Conservation (phyloP, 1,140 invertebrate species). For the Drosophila truncata region DNA sequence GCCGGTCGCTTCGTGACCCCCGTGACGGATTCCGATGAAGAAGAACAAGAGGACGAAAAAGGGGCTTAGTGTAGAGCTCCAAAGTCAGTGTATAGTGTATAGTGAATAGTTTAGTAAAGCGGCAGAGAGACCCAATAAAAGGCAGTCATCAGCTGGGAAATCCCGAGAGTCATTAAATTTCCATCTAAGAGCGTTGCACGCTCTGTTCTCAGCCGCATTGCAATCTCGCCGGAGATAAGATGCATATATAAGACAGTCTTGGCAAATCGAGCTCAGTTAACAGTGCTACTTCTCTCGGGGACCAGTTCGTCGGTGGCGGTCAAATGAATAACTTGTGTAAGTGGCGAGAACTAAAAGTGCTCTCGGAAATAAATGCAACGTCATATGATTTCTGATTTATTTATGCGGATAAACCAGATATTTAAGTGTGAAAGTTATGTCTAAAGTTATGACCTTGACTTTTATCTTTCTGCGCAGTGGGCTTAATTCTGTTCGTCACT, state of each 20-base stretch:
- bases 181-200: slow-evolving; percentile 21
- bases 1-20: slow-evolving; percentile 60
- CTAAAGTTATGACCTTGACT: neutral
- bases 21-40: no score
- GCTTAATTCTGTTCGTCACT: slow-evolving; percentile 8
- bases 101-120: neutral
- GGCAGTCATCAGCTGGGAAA: slow-evolving; percentile 11
- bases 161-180: slow-evolving; percentile 25
- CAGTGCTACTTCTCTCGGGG: slow-evolving; percentile 6
- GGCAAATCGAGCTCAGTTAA: slow-evolving; percentile 16
- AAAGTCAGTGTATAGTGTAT: neutral
- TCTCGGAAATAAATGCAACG: neutral
- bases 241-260: slow-evolving; percentile 29
- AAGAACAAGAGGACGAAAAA: neutral
- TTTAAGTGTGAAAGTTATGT: neutral
- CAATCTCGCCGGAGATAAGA: slow-evolving; percentile 9
- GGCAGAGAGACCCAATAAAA: slow-evolving; percentile 27
- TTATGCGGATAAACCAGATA: neutral
- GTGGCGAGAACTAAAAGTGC: slow-evolving; percentile 8
- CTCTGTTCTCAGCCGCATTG: slow-evolving; percentile 16
- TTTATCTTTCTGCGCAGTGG: slow-evolving; percentile 7
- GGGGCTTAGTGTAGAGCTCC: neutral
- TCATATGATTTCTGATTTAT: neutral
- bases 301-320: slow-evolving; percentile 11
- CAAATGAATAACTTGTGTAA: slow-evolving; percentile 42